Percentiles rank a stretch among this genome's conserved stretches.
These are phyloP conservation scores for Eutolmus rufibarbis DNA, from an alignment of 2,888 invertebrate species.

Conservation along the genomic window DNA sequence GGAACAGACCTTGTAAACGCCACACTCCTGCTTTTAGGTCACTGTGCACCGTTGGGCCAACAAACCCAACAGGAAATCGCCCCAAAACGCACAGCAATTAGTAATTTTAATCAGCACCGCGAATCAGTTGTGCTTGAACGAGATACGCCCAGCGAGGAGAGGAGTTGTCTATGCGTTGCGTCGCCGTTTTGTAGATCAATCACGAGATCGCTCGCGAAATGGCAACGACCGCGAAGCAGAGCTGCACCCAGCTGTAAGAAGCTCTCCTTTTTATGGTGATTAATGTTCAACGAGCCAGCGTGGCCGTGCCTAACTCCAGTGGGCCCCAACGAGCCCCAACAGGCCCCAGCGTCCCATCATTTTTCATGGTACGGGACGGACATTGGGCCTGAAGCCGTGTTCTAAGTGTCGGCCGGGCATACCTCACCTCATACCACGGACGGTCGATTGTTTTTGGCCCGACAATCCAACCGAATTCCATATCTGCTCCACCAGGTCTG, in stretches of 20 bases:
- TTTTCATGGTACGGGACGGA: not conserved
- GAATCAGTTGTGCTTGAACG: not conserved
- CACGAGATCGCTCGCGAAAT: not conserved
- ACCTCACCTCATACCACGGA: not conserved
- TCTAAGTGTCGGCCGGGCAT: not conserved
- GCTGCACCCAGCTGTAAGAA: conserved; percentile 13
- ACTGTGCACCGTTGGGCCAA: not conserved
- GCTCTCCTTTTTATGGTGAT: conserved; percentile 16
- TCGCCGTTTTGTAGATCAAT: not conserved
- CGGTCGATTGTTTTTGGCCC: not conserved
- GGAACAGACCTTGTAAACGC: too few species aligned
- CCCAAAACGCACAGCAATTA: not conserved
- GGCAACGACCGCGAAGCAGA: conserved; percentile 2
- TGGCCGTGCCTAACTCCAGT: not conserved
- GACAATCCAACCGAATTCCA: not conserved
- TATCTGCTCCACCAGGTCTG: not conserved
- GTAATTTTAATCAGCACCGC: not conserved
- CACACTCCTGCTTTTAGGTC: not conserved
- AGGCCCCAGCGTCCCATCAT: not conserved
- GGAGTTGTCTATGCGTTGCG: not conserved
- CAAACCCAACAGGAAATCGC: not conserved
- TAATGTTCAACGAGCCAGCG: not conserved
- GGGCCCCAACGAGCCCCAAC: not conserved
- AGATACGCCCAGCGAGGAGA: not conserved
- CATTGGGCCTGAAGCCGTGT: not conserved